Conservation (phyloP, 2,797 vertebrate genomes). For the Euthynnus affinis region DNA sequence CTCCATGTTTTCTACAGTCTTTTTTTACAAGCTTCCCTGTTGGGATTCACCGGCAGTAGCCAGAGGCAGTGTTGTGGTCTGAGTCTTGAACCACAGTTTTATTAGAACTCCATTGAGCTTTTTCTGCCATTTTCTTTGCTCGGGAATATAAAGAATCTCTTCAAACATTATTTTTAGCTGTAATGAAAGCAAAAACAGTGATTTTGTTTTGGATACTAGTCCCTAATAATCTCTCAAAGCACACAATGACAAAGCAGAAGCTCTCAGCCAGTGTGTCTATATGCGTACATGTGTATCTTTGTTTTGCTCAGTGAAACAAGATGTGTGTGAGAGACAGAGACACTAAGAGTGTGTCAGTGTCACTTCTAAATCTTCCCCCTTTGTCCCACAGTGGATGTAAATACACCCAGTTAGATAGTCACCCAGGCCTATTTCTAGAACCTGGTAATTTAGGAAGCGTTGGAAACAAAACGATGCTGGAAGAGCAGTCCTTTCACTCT, state of each 20-base stretch:
- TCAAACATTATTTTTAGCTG: neutral
- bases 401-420: slow-evolving; percentile 54
- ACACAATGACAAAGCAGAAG: slow-evolving; percentile 5
- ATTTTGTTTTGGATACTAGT: slow-evolving; percentile 13
- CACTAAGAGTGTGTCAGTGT: slow-evolving; percentile 24
- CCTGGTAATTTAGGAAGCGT: slow-evolving; percentile 74
- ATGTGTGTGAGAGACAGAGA: neutral
- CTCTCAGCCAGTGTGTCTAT: neutral
- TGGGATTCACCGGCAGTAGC: neutral
- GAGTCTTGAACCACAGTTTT: neutral
- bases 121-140: neutral
- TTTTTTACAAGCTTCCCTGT: slow-evolving; percentile 14
- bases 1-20: neutral
- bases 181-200: slow-evolving; percentile 26
- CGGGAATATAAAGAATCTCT: neutral
- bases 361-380: slow-evolving; percentile 43
- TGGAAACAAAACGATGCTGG: slow-evolving; percentile 63
- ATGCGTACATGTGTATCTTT: neutral
- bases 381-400: slow-evolving; percentile 54
- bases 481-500: slow-evolving; percentile 43
- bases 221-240: slow-evolving; percentile 18
- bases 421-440: slow-evolving; percentile 76
- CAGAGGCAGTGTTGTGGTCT: neutral
- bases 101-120: neutral
- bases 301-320: slow-evolving; percentile 12